These are phyloP conservation scores for Therioaphis trifolii DNA, from an alignment of 2,888 invertebrate genomes.

Conservation along the genomic window DNA sequence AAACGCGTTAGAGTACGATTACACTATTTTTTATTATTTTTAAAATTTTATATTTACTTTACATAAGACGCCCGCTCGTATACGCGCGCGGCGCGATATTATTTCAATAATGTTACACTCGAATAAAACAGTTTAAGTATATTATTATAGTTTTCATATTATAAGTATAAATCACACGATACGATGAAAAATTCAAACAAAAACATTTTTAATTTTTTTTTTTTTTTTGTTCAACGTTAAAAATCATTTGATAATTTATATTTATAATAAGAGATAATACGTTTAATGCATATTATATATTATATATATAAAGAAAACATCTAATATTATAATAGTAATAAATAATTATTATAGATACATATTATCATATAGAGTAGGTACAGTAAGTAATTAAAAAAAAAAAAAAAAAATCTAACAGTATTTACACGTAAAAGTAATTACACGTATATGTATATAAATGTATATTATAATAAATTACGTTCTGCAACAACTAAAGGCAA, in stretches of 20 bases:
- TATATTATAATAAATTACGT: background rate
- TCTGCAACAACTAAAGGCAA: slow-evolving; percentile 10
- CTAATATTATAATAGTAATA: slow-evolving; percentile 5
- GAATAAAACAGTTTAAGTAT: slow-evolving; percentile 37
- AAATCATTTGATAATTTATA: slow-evolving; percentile 13
- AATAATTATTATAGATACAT: background rate
- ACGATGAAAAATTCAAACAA: slow-evolving; percentile 9
- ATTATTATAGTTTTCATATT: slow-evolving; percentile 12
- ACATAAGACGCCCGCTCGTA: slow-evolving; percentile 24
- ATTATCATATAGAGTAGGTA: background rate
- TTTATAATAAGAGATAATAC: background rate
- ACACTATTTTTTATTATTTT: slow-evolving; percentile 7
- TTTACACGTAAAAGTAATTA: slow-evolving; percentile 46
- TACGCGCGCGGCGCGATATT: slow-evolving; percentile 4
- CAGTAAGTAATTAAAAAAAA: background rate
- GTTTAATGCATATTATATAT: slow-evolving; percentile 13
- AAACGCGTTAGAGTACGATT: no score
- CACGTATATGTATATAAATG: background rate
- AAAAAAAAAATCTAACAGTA: slow-evolving; percentile 38
- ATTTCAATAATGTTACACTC: slow-evolving; percentile 45
- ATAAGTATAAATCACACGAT: slow-evolving; percentile 28
- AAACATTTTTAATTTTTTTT: background rate
- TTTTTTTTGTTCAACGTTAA: background rate
- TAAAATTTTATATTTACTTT: slow-evolving; percentile 28
- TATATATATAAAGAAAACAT: slow-evolving; percentile 27